Base-by-base conservation (phyloP, 2,113 vertebrate genomes). In the Sinocyclocheilus anshuiensis region DNA sequence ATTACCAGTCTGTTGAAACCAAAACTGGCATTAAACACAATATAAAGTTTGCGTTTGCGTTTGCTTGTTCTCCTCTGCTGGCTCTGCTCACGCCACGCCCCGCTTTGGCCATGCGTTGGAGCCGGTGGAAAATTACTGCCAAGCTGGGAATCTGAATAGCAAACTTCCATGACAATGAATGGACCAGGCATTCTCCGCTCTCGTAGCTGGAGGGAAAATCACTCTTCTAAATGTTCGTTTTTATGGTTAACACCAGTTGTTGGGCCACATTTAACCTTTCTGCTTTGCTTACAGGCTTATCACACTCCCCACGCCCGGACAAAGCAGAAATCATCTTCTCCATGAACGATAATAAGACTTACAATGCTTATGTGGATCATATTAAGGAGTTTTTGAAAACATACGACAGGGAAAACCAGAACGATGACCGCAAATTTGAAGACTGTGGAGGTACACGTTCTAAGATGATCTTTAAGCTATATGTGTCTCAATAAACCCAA, bases 291-390 rank as follows among this genome's bases (percentile, higher is more conserved):
- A 29, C 90, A 96, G 95, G 95, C 77, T 90, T 96, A 50, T 94
- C 95, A 13, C 94, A 95, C 92, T 92, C 92, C 63, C 95, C 95
- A 1, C 92, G 84, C 77, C 92, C 94, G 0, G 89, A 89, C 0
- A 96, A 96, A 88, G 95, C 96, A 3, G 98, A 99, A 91, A 95
- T 99, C 79, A 3, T 91, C 80, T 99, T 95, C 91, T 90, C 3
- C 0, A 4, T 87, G 10, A 48, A 2, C 0, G 89, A 97, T 0
- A 0, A 20, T 0, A 10, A 0, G 0, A 74, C 77, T 36, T 99
- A 91, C 0, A 36, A 83, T 0, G 61, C 81, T 0, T 97, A 97
- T 0, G 67, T 92, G 16, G 6, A 11, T 0, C 93, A 86, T 89
- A 92, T 99, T 0, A 0, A 76, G 0, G 24, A 13, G 0, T 94